These are phyloP conservation scores for Samia ricini DNA, from an alignment of 1,140 invertebrate species.

Conservation along the genomic window DNA sequence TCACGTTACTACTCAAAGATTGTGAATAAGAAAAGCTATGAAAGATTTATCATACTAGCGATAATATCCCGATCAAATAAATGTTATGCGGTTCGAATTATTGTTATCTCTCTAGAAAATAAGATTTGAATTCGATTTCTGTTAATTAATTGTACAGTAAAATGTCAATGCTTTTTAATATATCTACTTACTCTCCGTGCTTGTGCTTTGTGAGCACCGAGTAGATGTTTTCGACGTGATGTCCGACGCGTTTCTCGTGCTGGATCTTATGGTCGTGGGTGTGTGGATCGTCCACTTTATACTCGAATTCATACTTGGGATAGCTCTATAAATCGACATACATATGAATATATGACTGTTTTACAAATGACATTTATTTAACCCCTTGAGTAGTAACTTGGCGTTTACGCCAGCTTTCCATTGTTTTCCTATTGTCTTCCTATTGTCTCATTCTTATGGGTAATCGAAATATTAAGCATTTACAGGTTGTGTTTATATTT, in stretches of 20 bases:
- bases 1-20: no score
- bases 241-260: conserved; percentile 50
- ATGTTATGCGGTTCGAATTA: no score
- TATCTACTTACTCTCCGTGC: background rate
- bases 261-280: conserved; percentile 48
- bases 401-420: no score
- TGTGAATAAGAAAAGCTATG: no score
- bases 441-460: no score
- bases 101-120: no score
- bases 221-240: conserved; percentile 46
- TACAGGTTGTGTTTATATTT: background rate
- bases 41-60: no score
- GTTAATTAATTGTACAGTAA: no score
- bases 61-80: no score
- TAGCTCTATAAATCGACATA: conserved; percentile 26
- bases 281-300: conserved; percentile 57
- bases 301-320: conserved; percentile 63
- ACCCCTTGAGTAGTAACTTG: background rate
- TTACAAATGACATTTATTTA: background rate
- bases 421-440: background rate
- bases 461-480: no score
- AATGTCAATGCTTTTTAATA: no score
- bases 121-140: no score
- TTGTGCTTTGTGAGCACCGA: background rate
- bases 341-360: background rate